Evolutionary conservation across 1,140 invertebrate species (phyloP), one percentile per base, ranked within the genome.

Genomic region (Campoletis sonorensis): DNA sequence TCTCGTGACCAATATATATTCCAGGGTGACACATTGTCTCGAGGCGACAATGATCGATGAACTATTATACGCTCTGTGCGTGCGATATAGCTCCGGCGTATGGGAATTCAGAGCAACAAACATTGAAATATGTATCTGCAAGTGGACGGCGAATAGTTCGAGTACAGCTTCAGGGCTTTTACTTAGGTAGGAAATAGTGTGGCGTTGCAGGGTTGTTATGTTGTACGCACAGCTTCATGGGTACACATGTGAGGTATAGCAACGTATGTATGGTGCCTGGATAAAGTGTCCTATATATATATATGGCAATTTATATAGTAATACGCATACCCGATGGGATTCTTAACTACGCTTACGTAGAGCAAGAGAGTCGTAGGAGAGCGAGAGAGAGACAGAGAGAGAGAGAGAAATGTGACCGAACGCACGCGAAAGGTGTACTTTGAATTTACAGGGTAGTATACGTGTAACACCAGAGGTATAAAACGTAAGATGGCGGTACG

Each of bases 1-100:
- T 64, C 61, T 64, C 61, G 27, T 16, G 18, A 7, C 61, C n/a
- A 64, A 64, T 64, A 26, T 64, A 64, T 64, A 64, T 64, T 64
- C 61, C 61, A 64, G 23, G n/a, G 21, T 21, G 61, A 64, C 61
- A 64, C 23, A 64, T 64, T 64, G 61, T 64, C 61, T 64, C 72
- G 71, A 37, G 58, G 58, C 61, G 79, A 84, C 82, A 79, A 84
- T 85, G 84, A 86, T 86, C 82, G 85, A 86, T 86, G 80, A 79
- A 79, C 68, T 70, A 49, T 49, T 21, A 77, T 79, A 45, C 61
- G 81, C 58, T 49, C n/a, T 45, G 73, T 76, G 73, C 40, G 40
- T 54, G 18, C 16, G 18, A 64, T 23, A 64, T 13, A 64, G 61
- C 61, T 64, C 11, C 61, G 61, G 61, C 61, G 23, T 15, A 64